Conservation (phyloP, 2,797 vertebrate species). For the Hoplostethus mediterraneus region DNA sequence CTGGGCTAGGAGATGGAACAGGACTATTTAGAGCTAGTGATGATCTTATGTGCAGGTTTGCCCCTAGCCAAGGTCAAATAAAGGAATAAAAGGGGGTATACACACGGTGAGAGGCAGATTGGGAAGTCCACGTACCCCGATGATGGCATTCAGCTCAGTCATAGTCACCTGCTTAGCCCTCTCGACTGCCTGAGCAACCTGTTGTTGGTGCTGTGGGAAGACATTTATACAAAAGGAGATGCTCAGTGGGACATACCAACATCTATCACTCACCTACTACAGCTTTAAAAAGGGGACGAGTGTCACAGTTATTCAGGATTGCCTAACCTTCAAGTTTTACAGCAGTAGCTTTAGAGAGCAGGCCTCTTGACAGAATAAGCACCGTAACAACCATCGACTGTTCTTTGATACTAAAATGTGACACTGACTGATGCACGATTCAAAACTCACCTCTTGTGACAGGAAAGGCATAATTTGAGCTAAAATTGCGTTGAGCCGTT, state of each 20-base stretch:
- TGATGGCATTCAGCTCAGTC: conserved; percentile 99
- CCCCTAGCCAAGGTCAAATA: conserved; percentile 79
- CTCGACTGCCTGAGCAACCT: conserved; percentile 99
- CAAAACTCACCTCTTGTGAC: conserved; percentile 96
- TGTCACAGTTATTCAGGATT: conserved; percentile 40
- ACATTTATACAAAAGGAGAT: conserved; percentile 43
- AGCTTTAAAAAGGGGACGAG: conserved; percentile 38
- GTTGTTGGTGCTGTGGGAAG: conserved; percentile 94
- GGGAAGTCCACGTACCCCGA: conserved; percentile 98
- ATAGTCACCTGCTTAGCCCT: conserved; percentile 99
- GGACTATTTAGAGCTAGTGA: neutral
- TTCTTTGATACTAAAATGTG: conserved; percentile 21
- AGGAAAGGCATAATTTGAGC: conserved; percentile 99
- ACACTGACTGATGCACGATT: conserved; percentile 24
- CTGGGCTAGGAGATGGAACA: neutral
- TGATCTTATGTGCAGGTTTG: conserved; percentile 67
- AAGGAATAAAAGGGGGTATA: conserved; percentile 93
- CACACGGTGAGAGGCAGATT: conserved; percentile 96
- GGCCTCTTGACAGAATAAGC: neutral
- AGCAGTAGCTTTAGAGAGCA: conserved; percentile 26
- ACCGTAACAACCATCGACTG: conserved; percentile 21
- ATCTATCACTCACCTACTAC: conserved; percentile 41
- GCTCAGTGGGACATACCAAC: conserved; percentile 29
- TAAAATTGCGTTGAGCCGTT: conserved; percentile 98
- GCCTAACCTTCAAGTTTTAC: conserved; percentile 18